These are phyloP conservation scores for Anoplophora glabripennis DNA, from an alignment of 1,140 invertebrate genomes.

Conservation along the genomic window DNA sequence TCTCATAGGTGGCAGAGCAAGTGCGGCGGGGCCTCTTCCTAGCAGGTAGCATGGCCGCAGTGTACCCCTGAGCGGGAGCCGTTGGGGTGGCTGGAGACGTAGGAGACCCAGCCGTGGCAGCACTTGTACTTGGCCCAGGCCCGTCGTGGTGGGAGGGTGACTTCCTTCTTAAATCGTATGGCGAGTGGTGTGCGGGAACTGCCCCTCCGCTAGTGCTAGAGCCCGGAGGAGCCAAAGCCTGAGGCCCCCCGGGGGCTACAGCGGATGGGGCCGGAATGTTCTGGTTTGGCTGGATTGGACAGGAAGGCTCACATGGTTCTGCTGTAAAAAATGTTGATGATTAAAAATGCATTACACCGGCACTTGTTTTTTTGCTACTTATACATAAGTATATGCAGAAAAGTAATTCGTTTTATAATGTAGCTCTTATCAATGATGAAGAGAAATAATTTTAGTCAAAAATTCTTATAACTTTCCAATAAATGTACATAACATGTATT, in stretches of 20 bases:
- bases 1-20: slow-evolving; percentile 60
- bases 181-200: slow-evolving; percentile 68
- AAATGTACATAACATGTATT: no score
- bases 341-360: no score
- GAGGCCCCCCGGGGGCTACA: slow-evolving; percentile 4
- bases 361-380: no score
- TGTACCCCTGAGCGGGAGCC: slow-evolving; percentile 42
- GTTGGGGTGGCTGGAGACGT: slow-evolving; percentile 49
- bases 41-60: slow-evolving; percentile 63
- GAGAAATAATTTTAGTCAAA: no score
- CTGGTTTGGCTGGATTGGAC: slow-evolving; percentile 60
- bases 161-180: slow-evolving; percentile 81
- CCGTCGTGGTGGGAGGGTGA: slow-evolving; percentile 66
- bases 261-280: slow-evolving; percentile 57
- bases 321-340: slow-evolving; percentile 48
- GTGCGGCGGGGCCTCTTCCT: slow-evolving; percentile 73
- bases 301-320: slow-evolving; percentile 73
- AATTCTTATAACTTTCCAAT: no score
- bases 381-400: no score
- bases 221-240: slow-evolving; percentile 36
- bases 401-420: no score
- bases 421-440: no score
- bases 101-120: slow-evolving; percentile 44
- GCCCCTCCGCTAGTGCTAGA: slow-evolving; percentile 53
- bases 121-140: slow-evolving; percentile 44